These are phyloP conservation scores for Dicerorhinus sumatrensis DNA, from an alignment of 2,113 vertebrate genomes.

Conservation along the genomic window DNA sequence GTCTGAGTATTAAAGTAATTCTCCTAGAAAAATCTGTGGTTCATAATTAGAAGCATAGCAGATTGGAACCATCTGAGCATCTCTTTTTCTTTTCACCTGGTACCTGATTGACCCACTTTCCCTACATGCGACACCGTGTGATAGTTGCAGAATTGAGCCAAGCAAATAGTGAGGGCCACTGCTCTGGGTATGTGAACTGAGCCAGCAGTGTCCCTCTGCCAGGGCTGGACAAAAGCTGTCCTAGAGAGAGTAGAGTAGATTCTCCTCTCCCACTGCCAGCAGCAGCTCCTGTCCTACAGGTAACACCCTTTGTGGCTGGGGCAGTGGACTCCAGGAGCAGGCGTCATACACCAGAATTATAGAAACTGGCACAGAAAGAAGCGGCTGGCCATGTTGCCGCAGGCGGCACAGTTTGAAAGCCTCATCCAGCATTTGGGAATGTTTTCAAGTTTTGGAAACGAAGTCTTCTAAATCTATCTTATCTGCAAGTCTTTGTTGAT, in stretches of 20 bases:
- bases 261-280: background rate
- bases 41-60: background rate
- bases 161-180: background rate
- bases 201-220: background rate
- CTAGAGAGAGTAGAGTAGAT: background rate
- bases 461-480: background rate
- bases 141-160: background rate
- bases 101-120: background rate
- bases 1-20: background rate
- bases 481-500: background rate
- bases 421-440: background rate
- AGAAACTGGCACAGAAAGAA: background rate
- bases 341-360: background rate
- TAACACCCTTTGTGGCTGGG: background rate
- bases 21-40: background rate
- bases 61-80: background rate
- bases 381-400: background rate
- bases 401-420: background rate
- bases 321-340: background rate
- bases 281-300: background rate
- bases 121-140: background rate
- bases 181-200: background rate
- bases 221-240: background rate
- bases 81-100: constrained; percentile 26
- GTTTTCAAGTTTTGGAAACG: constrained; percentile 26